A percentile compares a stretch with the other conserved stretches of the same genome.
These are phyloP conservation scores for Cirrhinus molitorella DNA, from an alignment of 2,797 vertebrate genomes.

Conservation along the genomic window DNA sequence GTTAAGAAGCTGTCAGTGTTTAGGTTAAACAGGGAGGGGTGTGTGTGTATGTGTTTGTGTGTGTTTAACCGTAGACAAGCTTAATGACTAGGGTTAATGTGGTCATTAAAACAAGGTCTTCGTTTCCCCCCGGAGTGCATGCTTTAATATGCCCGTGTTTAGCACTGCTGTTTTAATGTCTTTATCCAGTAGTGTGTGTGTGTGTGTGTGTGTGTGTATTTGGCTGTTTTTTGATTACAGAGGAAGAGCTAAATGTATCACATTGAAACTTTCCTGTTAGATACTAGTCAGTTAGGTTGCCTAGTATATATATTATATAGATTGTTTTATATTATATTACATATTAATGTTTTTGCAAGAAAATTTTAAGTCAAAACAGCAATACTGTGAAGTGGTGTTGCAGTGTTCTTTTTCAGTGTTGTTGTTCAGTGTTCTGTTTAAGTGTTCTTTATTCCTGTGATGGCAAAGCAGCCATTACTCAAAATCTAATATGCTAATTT, in stretches of 20 bases:
- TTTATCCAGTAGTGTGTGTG: constrained; percentile 43
- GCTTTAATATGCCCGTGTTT: constrained; percentile 51
- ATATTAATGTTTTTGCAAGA: background rate
- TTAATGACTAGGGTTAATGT: constrained; percentile 60
- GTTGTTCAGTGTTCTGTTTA: background rate
- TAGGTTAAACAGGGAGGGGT: constrained; percentile 31
- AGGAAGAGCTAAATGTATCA: constrained; percentile 20
- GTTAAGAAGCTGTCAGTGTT: constrained; percentile 51
- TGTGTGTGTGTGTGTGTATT: constrained; percentile 33
- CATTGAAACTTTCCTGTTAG: constrained; percentile 18
- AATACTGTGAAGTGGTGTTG: background rate
- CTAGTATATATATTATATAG: background rate
- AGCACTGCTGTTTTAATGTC: constrained; percentile 40
- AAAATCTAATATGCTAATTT: background rate
- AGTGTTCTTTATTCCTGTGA: background rate
- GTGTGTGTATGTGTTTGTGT: constrained; percentile 41
- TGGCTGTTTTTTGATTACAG: constrained; percentile 37
- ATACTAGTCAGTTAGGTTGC: background rate
- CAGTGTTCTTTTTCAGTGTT: background rate
- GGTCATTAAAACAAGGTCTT: constrained; percentile 59
- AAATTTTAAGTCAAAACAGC: background rate
- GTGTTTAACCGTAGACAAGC: constrained; percentile 39
- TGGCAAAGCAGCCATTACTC: background rate
- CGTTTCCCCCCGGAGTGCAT: constrained; percentile 30
- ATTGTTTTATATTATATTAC: background rate